phyloP scores from a whole-genome alignment of 2,113 vertebrate species.

The Lepisosteus oculatus region DNA sequence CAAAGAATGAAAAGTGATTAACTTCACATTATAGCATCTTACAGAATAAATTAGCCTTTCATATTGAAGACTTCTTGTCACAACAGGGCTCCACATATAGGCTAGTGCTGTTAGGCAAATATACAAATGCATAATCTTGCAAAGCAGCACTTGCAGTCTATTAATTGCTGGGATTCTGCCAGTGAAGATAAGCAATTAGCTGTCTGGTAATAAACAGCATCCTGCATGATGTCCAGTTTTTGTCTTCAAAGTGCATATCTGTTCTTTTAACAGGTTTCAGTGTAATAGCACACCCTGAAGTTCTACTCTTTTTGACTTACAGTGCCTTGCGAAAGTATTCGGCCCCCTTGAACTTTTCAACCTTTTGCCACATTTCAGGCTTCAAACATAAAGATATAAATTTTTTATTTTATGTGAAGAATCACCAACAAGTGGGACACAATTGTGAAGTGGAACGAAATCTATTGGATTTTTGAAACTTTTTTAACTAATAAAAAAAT shows the following conservation, averaged over 20 bases:
- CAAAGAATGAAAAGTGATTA: conserved; percentile 24
- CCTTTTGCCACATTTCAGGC: too few species aligned
- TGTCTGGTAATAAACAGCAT: conserved; percentile 47
- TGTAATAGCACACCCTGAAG: not conserved
- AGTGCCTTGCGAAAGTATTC: too few species aligned
- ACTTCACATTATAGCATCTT: conserved; percentile 21
- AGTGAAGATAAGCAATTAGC: conserved; percentile 43
- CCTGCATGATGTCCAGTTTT: conserved; percentile 20
- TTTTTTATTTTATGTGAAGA: too few species aligned
- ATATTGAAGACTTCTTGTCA: conserved; percentile 12
- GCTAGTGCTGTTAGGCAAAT: not conserved
- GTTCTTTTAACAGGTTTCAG: conserved; percentile 30
- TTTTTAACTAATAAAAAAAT: too few species aligned
- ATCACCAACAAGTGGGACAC: too few species aligned
- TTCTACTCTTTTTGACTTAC: not conserved
- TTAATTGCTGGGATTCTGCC: conserved; percentile 45
- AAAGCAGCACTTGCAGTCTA: conserved; percentile 30
- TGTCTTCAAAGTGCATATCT: conserved; percentile 39
- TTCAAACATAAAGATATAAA: too few species aligned
- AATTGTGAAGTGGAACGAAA: too few species aligned
- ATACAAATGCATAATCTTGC: conserved; percentile 3
- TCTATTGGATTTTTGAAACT: too few species aligned
- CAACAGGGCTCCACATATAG: not conserved
- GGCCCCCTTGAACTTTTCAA: too few species aligned
- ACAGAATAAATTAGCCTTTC: conserved; percentile 15